Evolutionary conservation across 1,140 invertebrate species (phyloP).

Genomic region (Oreohelix idahoensis): DNA sequence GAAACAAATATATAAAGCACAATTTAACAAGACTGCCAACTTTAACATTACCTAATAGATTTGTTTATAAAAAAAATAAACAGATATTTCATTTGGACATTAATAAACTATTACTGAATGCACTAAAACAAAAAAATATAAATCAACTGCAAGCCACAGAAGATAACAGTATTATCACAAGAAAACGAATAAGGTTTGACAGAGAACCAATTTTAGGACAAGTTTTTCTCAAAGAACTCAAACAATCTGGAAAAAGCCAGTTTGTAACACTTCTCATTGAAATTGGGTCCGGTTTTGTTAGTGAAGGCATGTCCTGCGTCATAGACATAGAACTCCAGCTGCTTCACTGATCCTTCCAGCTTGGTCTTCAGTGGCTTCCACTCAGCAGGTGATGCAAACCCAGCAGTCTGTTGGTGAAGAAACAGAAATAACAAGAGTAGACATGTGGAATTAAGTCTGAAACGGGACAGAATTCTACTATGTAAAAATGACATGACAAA

Average conservation of each 20-base stretch:
- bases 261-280: slow-evolving; percentile 23
- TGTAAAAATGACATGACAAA: no score
- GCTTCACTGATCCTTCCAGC: slow-evolving; percentile 15
- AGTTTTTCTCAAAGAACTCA: slow-evolving; percentile 39
- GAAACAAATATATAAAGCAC: no score
- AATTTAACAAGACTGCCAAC: no score
- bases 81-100: no score
- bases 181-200: not conserved
- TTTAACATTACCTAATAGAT: no score
- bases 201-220: no score
- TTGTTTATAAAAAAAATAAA: no score
- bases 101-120: no score
- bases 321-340: slow-evolving; percentile 45
- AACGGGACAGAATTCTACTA: not conserved
- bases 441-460: no score
- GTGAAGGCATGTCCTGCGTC: slow-evolving; percentile 48
- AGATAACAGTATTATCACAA: no score
- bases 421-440: not conserved
- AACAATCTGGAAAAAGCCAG: slow-evolving; percentile 39
- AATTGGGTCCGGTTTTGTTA: slow-evolving; percentile 43
- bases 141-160: no score
- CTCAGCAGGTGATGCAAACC: slow-evolving; percentile 36
- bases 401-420: not conserved
- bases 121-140: no score
- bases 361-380: slow-evolving; percentile 29